phyloP scores from a whole-genome alignment of 2,797 vertebrate species.

The Echiichthys vipera region DNA sequence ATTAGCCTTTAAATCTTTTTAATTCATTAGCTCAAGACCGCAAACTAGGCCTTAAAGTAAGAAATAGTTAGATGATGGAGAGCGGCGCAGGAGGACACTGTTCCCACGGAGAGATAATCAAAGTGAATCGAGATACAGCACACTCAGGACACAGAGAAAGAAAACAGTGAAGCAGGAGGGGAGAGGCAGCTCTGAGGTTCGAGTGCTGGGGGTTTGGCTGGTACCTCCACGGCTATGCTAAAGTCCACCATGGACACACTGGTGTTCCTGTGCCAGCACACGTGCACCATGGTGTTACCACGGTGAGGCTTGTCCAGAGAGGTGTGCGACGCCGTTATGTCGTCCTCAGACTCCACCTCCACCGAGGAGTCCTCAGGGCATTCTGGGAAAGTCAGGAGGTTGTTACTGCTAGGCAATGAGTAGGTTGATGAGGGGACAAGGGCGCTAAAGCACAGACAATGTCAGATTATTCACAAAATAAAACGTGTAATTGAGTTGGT shows the following conservation, averaged over 20 bases:
- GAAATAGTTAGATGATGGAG: background rate
- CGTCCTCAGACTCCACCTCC: constrained; percentile 97
- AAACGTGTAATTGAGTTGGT: background rate
- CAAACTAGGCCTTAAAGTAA: background rate
- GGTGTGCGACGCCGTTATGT: constrained; percentile 89
- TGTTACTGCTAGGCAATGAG: constrained; percentile 74
- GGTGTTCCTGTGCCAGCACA: constrained; percentile 99
- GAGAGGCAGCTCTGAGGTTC: constrained; percentile 76
- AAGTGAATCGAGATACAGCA: constrained; percentile 61
- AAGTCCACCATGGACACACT: constrained; percentile 99
- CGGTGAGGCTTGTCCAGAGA: constrained; percentile 93
- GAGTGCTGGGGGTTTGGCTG: constrained; percentile 65
- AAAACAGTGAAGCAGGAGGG: constrained; percentile 60
- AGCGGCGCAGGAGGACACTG: constrained; percentile 62
- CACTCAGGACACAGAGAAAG: constrained; percentile 65
- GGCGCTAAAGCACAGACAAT: constrained; percentile 60
- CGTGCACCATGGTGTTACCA: constrained; percentile 98
- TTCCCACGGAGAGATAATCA: constrained; percentile 63
- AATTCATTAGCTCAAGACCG: background rate
- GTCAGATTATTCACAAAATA: constrained; percentile 56
- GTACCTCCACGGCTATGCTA: constrained; percentile 97
- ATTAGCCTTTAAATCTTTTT: background rate
- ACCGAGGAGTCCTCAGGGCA: constrained; percentile 89
- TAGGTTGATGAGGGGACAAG: constrained; percentile 52
- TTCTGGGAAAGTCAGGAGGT: constrained; percentile 89